These are phyloP conservation scores for Bambusicola thoracicus DNA, from an alignment of 2,113 vertebrate species.

Conservation along the genomic window DNA sequence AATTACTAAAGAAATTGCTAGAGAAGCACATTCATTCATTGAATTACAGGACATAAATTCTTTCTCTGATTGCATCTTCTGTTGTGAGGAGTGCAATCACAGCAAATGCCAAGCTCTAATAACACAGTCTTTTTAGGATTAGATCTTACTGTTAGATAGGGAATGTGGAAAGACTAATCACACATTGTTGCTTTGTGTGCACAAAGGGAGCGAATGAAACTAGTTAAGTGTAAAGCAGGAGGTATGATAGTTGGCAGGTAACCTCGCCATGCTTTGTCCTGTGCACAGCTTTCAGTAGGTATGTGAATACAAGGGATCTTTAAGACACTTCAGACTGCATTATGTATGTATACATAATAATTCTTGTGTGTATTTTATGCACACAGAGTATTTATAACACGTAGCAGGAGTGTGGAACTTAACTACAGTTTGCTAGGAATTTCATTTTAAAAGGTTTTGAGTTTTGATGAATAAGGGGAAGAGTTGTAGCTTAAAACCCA, in stretches of 20 bases:
- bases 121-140: constrained; percentile 27
- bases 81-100: constrained; percentile 63
- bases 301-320: not conserved
- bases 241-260: not conserved
- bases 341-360: rapidly evolving
- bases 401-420: not conserved
- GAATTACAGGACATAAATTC: constrained; percentile 69
- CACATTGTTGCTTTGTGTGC: not conserved
- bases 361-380: not conserved
- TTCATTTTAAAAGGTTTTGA: not conserved
- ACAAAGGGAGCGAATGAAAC: not conserved
- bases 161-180: not conserved
- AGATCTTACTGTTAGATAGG: not conserved
- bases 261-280: not conserved
- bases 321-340: not conserved
- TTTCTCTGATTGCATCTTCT: constrained; percentile 70
- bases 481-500: not conserved
- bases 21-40: constrained; percentile 64
- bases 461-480: not conserved
- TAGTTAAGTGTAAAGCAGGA: not conserved
- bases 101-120: constrained; percentile 43
- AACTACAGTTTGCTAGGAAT: too few species aligned
- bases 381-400: too few species aligned
- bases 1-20: constrained; percentile 69
- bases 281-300: rapidly evolving